Evolutionary conservation across 2,888 invertebrate genomes (phyloP), one percentile per base, ranked within the genome.

Genomic region (Acronicta alni): DNA sequence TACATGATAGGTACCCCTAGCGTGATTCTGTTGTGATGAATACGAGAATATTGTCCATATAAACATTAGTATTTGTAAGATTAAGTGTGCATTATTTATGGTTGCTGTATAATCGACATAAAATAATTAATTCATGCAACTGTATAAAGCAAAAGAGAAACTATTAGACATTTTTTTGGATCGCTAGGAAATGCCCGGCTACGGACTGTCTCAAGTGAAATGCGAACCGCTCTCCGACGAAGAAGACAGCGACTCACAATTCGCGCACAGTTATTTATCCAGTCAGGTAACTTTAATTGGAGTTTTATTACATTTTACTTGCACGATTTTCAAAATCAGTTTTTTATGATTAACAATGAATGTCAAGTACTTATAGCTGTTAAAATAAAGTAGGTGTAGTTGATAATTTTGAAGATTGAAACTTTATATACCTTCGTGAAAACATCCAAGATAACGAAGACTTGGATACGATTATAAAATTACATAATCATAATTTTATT

Each of bases 171-270:
- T 49, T 55, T 16, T 48, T 51, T 67, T 65, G 57, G 53, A 39
- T 68, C 48, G 57, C 26, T 65, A 91, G 92, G 91, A 87, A 77
- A 94, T 94, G 93, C 88, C 90, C 64, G 88, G 89, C 56, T 73
- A 87, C 82, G 89, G 84, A 55, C 63, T 77, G 61, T 73, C 75
- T 61, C 81, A 71, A 66, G 88, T 93, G 67, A 94, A 93, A 84
- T 82, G 88, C 83, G 93, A 93, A 75, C 91, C 91, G 58, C 80
- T 75, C 20, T 90, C 91, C 7, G 92, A 91, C 54, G 90, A 90
- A 58, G 91, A 93, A 65, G 90, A 90, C 66, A 83, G 81, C 73
- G 81, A 85, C 57, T 83, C 86, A 23, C 89, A 87, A 53, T 84
- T 86, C 72, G 68, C 85, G 17, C 82, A 84, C 63, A 74, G 69